Evolutionary conservation across 2,113 vertebrate genomes (phyloP).

Genomic region (Todiramphus saurophagus): DNA sequence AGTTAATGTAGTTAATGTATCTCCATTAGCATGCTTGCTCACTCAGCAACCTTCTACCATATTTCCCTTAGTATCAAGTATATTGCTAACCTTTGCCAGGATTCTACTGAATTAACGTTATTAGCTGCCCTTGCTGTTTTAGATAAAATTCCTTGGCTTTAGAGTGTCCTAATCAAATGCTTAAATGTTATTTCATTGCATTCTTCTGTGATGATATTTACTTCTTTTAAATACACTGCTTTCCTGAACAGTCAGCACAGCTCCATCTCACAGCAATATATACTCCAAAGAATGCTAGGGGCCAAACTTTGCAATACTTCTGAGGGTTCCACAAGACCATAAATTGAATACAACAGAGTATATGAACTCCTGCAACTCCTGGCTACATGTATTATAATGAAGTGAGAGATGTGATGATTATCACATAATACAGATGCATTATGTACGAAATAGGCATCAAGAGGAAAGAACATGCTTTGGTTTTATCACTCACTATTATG

Average conservation of each 20-base stretch:
- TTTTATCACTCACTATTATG: slow-evolving; percentile 61
- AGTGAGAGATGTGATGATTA: slow-evolving; percentile 70
- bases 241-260: slow-evolving; percentile 64
- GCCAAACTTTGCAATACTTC: slow-evolving; percentile 49
- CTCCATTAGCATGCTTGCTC: slow-evolving; percentile 22
- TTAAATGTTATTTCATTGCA: slow-evolving; percentile 60
- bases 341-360: slow-evolving; percentile 61
- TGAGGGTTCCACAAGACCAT: slow-evolving; percentile 25
- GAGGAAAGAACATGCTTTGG: slow-evolving; percentile 46
- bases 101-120: slow-evolving; percentile 12
- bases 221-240: slow-evolving; percentile 35
- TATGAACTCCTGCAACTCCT: slow-evolving; percentile 13
- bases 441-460: slow-evolving; percentile 44
- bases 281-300: slow-evolving; percentile 28
- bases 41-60: slow-evolving; percentile 13
- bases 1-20: slow-evolving; percentile 4
- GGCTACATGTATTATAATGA: slow-evolving; percentile 27
- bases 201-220: slow-evolving; percentile 30
- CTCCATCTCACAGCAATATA: neutral
- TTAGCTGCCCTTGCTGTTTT: neutral
- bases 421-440: slow-evolving; percentile 64
- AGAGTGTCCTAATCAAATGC: neutral
- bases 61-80: neutral
- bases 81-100: slow-evolving; percentile 21
- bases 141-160: slow-evolving; percentile 30